Percentiles rank a stretch among this genome's conserved stretches.
phyloP scores from a whole-genome alignment of 2,113 vertebrate genomes.

The Tupaia chinensis region DNA sequence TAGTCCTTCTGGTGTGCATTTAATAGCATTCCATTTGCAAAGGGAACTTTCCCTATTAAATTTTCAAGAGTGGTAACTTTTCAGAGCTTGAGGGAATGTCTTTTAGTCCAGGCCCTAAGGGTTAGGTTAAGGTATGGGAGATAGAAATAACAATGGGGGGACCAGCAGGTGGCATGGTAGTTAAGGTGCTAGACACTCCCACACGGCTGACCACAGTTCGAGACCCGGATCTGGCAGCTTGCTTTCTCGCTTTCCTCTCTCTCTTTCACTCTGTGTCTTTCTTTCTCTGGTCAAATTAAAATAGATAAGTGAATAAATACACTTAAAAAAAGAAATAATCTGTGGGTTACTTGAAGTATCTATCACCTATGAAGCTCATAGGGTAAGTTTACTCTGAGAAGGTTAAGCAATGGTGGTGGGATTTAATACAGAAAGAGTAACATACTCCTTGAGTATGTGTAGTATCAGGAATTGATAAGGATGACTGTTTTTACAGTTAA shows the following conservation, averaged over 20 bases:
- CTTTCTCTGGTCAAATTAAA: too few relatives aligned
- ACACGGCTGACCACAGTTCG: too few relatives aligned
- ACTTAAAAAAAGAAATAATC: background rate
- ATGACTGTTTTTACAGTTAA: background rate
- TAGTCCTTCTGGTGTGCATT: background rate
- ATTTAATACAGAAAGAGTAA: background rate
- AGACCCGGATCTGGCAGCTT: too few relatives aligned
- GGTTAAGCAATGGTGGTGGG: background rate
- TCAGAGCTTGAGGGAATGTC: background rate
- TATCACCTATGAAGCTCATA: rapidly evolving
- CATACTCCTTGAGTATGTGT: too few relatives aligned
- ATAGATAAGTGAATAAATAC: too few relatives aligned
- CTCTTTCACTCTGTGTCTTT: too few relatives aligned
- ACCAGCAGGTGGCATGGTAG: too few relatives aligned
- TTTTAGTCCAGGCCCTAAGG: background rate
- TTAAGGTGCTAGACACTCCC: too few relatives aligned
- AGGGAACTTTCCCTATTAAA: background rate
- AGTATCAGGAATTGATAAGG: background rate
- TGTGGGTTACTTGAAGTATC: background rate
- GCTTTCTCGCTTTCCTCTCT: too few relatives aligned
- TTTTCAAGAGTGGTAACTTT: background rate
- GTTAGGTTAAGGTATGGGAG: background rate
- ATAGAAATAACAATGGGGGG: too few relatives aligned
- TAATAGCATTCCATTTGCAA: background rate
- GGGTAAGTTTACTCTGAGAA: too few relatives aligned